Evolutionary conservation across 1,140 invertebrate genomes (phyloP), one percentile per base, ranked within the genome.

Genomic region (Pseudoatta argentina): DNA sequence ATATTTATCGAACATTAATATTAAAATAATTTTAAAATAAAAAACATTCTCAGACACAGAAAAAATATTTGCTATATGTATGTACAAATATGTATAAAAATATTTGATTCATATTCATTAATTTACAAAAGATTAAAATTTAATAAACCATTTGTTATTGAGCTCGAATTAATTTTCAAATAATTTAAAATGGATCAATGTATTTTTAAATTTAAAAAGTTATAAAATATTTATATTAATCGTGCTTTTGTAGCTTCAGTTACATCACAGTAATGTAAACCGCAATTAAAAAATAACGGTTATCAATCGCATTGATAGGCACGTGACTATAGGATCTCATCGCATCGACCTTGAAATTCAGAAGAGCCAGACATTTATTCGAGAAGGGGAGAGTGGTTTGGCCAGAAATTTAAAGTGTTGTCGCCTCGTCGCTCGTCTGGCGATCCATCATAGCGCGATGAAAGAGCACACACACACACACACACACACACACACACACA

Each of bases 371-470:
- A 24, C n/a, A 51, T 51, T 24, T 24, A 24, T 24, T 53, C 48
- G 16, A 88, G 78, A 83, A 85, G 75, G 75, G 69, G 88, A 90
- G 88, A 90, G 79, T 87, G 79, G 88, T 89, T 87, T 85, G 86
- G 88, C 69, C 63, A 85, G 88, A 90, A 90, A 90, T 81, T 87
- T 71, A 2, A 73, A 51, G 48, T 53, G 48, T 78, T 76, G 66
- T 85, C 73, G 85, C 66, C 61, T 85, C 69, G 27, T 39, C 77
- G 48, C 51, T 27, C 51, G 39, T 59, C 72, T 63, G 51, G 7
- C 67, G 73, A 89, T 89, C 66, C 72, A 87, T 89, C 87, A 87
- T 59, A 55, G 16, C 34, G 76, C 34, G 76, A 86, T 48, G 55
- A 63, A 67, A 61, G 55, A 72, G 44, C 64, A 44, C 34, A 64